Percentiles rank a stretch among this genome's conserved stretches.
These are phyloP conservation scores for Perca schrenkii DNA, from an alignment of 2,113 vertebrate genomes.

Conservation along the genomic window DNA sequence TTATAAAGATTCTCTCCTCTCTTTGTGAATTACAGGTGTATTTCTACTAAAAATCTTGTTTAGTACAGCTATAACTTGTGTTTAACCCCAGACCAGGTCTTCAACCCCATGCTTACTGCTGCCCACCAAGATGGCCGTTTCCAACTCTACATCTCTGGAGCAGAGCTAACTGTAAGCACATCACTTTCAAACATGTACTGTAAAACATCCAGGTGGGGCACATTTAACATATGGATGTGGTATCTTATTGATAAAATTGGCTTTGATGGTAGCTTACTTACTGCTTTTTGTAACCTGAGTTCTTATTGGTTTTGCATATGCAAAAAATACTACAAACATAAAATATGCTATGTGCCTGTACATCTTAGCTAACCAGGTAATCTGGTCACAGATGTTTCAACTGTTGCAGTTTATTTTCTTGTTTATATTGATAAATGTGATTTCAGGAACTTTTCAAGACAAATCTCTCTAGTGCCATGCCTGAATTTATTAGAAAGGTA, in stretches of 20 bases:
- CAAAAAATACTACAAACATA: background rate
- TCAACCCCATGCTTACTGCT: conserved; percentile 83
- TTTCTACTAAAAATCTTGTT: background rate
- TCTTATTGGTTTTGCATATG: too few species aligned
- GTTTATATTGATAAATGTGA: conserved; percentile 26
- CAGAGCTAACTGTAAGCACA: conserved; percentile 84
- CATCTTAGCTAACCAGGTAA: too few species aligned
- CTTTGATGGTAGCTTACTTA: too few species aligned
- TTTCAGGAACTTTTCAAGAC: conserved; percentile 80
- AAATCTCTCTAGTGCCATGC: conserved; percentile 52
- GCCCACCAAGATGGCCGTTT: conserved; percentile 86
- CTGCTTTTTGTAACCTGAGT: too few species aligned
- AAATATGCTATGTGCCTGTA: background rate
- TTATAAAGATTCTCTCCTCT: background rate
- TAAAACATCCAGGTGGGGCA: too few species aligned
- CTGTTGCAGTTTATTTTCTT: background rate
- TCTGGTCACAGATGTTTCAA: background rate
- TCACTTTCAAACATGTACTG: background rate
- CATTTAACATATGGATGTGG: background rate
- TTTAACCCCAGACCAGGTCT: conserved; percentile 78
- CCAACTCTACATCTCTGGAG: conserved; percentile 74
- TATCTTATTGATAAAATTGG: background rate
- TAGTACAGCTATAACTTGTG: background rate
- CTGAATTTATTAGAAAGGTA: conserved; percentile 78
- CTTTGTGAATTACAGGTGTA: background rate